These are phyloP conservation scores for Maconellicoccus hirsutus DNA, from an alignment of 1,140 invertebrate genomes.

Conservation along the genomic window DNA sequence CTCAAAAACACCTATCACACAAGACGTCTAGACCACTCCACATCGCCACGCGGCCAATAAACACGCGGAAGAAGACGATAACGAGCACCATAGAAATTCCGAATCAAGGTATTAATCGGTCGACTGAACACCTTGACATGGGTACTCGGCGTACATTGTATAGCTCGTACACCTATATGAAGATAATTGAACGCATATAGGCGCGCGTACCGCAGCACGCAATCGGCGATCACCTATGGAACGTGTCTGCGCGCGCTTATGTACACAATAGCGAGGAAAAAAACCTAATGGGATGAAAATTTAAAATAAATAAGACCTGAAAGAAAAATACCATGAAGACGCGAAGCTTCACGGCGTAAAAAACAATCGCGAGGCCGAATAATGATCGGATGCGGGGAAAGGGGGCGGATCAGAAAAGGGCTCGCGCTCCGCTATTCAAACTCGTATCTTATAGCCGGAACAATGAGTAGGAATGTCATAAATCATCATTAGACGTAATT, in stretches of 20 bases:
- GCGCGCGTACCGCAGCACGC: background rate
- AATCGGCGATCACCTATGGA: background rate
- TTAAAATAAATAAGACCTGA: background rate
- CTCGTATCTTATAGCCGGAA: conserved; percentile 23
- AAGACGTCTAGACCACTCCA: too few species aligned
- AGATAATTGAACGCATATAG: too few species aligned
- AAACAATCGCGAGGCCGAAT: background rate
- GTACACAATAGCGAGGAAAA: too few species aligned
- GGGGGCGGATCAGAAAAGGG: background rate
- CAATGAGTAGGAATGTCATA: conserved; percentile 17
- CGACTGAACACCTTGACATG: background rate
- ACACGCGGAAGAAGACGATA: background rate
- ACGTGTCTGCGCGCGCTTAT: too few species aligned
- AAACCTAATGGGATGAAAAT: background rate
- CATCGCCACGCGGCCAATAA: background rate
- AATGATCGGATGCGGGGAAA: background rate
- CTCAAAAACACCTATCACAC: too few species aligned
- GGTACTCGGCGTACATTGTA: background rate
- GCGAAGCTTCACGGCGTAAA: background rate
- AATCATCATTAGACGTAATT: conserved; percentile 22
- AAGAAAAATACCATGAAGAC: background rate
- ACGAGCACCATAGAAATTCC: background rate
- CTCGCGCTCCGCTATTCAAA: conserved; percentile 22
- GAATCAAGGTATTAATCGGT: background rate
- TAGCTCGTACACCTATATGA: background rate